These are phyloP conservation scores for Mylabris phalerata DNA, from an alignment of 1,140 invertebrate genomes.

Conservation along the genomic window DNA sequence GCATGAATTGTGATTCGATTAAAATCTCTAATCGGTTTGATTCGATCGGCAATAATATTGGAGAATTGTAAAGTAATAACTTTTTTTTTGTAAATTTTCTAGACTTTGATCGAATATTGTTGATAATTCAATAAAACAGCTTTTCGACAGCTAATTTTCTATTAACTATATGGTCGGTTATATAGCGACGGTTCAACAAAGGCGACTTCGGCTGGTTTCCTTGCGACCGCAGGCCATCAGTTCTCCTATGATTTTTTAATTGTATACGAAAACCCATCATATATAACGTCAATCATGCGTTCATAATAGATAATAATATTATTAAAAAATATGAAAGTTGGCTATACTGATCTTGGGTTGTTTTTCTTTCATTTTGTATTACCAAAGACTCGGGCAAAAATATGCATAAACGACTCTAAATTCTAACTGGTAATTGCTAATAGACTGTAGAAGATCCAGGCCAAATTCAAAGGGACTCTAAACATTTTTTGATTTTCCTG, in stretches of 20 bases:
- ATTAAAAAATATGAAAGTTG: neutral
- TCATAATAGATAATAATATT: constrained; percentile 17
- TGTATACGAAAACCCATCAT: constrained; percentile 11
- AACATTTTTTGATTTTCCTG: no score
- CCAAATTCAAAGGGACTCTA: no score
- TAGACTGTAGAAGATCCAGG: no score
- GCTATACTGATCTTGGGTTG: neutral
- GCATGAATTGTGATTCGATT: no score
- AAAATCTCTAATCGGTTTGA: no score
- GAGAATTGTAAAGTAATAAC: no score
- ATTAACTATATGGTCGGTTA: neutral
- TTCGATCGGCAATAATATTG: no score
- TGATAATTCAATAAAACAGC: constrained; percentile 7
- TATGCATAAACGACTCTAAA: no score
- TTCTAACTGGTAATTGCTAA: no score
- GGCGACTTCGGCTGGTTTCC: constrained; percentile 8
- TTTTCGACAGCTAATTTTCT: constrained; percentile 15
- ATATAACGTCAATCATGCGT: constrained; percentile 16
- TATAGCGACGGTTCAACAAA: neutral
- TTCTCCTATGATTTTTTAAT: constrained; percentile 9
- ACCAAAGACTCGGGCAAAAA: neutral
- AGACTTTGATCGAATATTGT: neutral
- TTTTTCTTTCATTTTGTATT: constrained; percentile 5
- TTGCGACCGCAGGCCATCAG: constrained; percentile 9
- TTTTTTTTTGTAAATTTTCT: no score